phyloP scores from a whole-genome alignment of 2,888 invertebrate genomes.

The Epinotia ramella region DNA sequence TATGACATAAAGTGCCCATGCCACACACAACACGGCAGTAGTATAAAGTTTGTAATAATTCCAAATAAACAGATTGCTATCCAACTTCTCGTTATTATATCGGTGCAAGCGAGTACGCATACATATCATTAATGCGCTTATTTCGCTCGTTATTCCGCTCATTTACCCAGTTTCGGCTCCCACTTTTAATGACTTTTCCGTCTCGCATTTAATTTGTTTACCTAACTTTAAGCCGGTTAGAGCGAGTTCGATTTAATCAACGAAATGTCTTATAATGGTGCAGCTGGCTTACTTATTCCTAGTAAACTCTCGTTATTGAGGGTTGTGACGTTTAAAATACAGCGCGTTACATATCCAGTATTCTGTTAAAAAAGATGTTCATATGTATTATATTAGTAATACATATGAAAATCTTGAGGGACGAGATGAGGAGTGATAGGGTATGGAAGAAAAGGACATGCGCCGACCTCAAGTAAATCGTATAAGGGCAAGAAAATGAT shows the following conservation, averaged over 20 bases:
- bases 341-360: no score
- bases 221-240: slow-evolving; percentile 52
- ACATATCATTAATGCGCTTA: slow-evolving; percentile 34
- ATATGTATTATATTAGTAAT: no score
- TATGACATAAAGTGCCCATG: no score
- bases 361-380: no score
- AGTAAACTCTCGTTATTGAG: background rate
- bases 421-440: no score
- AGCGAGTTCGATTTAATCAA: slow-evolving; percentile 19
- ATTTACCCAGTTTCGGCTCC: slow-evolving; percentile 47
- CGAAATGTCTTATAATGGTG: background rate
- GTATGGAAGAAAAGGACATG: no score
- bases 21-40: no score
- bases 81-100: background rate
- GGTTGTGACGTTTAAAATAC: no score
- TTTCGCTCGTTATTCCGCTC: slow-evolving; percentile 40
- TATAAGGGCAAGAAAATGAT: no score
- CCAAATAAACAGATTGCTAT: background rate
- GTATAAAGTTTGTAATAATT: background rate
- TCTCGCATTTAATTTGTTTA: slow-evolving; percentile 56
- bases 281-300: background rate
- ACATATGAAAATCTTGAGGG: no score
- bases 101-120: slow-evolving; percentile 22
- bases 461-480: no score
- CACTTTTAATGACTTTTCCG: slow-evolving; percentile 55